A percentile compares a stretch with the other conserved stretches of the same genome.
phyloP scores from a whole-genome alignment of 2,888 invertebrate genomes.

The Tenthredo notha region DNA sequence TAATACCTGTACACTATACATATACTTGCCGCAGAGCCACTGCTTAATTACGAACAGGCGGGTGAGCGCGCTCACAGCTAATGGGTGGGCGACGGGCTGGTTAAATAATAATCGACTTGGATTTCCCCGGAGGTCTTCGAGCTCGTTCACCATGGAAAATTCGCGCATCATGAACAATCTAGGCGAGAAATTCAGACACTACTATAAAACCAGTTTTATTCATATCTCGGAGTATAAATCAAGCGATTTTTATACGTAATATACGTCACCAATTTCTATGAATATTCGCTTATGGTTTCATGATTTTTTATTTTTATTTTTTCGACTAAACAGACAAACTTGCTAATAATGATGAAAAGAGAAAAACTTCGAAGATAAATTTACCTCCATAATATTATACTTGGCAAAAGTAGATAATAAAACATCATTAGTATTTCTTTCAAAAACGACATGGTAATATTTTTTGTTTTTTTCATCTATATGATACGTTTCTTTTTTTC shows the following conservation, averaged over 20 bases:
- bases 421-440: not conserved
- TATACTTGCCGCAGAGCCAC: not conserved
- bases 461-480: not conserved
- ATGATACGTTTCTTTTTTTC: not conserved
- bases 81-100: slow-evolving; percentile 27
- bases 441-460: not conserved
- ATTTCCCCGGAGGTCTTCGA: slow-evolving; percentile 25
- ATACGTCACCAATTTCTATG: not conserved
- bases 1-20: not conserved
- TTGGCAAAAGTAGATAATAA: not conserved
- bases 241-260: not conserved
- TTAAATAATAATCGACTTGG: slow-evolving; percentile 35
- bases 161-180: not conserved
- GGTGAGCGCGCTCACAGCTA: slow-evolving; percentile 23
- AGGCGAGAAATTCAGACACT: not conserved
- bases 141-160: slow-evolving; percentile 17
- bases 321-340: not conserved
- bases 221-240: not conserved
- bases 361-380: not conserved
- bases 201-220: not conserved
- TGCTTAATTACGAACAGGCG: slow-evolving; percentile 36
- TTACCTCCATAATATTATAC: not conserved
- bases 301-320: too few species aligned
- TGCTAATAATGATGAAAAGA: not conserved
- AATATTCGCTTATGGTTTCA: not conserved